A percentile compares a stretch with the other conserved stretches of the same genome.
phyloP scores from a whole-genome alignment of 2,113 vertebrate species.

The Eolophus roseicapilla region DNA sequence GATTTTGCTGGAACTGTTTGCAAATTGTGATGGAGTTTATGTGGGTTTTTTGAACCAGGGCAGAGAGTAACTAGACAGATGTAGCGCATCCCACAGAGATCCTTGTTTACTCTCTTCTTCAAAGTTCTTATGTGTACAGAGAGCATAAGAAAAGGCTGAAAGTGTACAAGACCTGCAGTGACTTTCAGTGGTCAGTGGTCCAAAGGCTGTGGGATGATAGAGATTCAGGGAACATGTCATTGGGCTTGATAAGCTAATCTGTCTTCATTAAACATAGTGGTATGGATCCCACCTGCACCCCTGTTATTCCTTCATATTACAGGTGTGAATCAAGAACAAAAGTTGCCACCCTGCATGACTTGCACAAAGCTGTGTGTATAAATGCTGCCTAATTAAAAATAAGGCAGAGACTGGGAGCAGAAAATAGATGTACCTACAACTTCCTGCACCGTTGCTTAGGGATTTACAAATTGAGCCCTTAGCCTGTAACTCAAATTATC shows the following conservation, averaged over 20 bases:
- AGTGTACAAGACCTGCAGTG: not conserved
- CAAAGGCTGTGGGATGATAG: not conserved
- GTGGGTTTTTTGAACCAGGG: not conserved
- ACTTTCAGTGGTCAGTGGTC: not conserved
- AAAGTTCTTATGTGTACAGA: not conserved
- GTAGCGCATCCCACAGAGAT: not conserved
- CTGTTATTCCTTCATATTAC: not conserved
- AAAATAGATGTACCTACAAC: not conserved
- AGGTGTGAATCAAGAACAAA: not conserved
- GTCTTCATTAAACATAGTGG: not conserved
- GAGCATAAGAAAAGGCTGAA: not conserved
- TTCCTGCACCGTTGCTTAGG: not conserved
- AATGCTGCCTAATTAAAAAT: not conserved
- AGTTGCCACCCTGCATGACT: not conserved
- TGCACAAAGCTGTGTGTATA: not conserved
- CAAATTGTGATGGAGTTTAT: not conserved
- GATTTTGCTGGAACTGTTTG: not conserved
- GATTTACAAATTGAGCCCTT: not conserved
- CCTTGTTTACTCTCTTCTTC: not conserved
- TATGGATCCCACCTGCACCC: not conserved
- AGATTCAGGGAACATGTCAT: not conserved
- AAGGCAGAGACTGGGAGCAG: not conserved
- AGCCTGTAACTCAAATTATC: not conserved
- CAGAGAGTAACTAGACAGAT: not conserved
- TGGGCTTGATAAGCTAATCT: not conserved